Conservation (phyloP, 2,113 vertebrate species). For the Helogale parvula region DNA sequence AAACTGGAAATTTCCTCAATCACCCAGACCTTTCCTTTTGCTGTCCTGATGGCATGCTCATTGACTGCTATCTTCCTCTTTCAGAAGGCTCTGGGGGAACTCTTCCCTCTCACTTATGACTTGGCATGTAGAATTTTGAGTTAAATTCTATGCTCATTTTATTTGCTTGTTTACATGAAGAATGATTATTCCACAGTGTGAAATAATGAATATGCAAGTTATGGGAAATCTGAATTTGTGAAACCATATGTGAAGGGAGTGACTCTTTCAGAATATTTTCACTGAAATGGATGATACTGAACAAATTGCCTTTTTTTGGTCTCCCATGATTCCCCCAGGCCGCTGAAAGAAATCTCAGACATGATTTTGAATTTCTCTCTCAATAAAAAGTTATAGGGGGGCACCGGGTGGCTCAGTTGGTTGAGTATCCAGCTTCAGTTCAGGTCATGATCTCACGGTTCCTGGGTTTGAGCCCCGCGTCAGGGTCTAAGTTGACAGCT, state of each 20-base stretch:
- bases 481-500: too few species aligned
- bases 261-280: slow-evolving; percentile 13
- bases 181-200: background rate
- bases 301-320: background rate
- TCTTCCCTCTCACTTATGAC: background rate
- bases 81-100: background rate
- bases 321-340: background rate
- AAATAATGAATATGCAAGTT: slow-evolving; percentile 10
- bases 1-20: background rate
- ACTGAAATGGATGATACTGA: background rate
- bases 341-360: background rate
- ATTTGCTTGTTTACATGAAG: slow-evolving; percentile 6
- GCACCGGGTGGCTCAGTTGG: too few species aligned
- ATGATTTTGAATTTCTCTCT: background rate
- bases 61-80: background rate
- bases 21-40: background rate
- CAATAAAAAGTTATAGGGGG: background rate
- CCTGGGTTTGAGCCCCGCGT: too few species aligned
- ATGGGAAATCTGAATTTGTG: background rate
- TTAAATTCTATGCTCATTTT: slow-evolving; percentile 12
- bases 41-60: background rate
- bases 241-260: background rate
- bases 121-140: background rate
- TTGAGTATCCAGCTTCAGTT: too few species aligned
- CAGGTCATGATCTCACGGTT: too few species aligned